Conservation (phyloP, 64 coral and sea anemone genomes). For the Catalaphyllia jardinei region DNA sequence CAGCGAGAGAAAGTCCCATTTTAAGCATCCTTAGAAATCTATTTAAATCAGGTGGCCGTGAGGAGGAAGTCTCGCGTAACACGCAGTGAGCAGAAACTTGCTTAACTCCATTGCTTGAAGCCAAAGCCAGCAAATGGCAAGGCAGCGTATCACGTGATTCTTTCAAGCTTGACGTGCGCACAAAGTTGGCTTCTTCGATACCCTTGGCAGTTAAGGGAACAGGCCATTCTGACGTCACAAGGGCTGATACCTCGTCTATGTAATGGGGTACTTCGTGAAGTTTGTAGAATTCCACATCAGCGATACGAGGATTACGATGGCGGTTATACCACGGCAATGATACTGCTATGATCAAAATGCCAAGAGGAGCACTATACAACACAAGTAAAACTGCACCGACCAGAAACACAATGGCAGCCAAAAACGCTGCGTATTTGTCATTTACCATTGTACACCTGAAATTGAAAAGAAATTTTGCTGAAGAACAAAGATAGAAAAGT, state of each 20-base stretch:
- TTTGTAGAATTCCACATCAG: slow-evolving; percentile 24
- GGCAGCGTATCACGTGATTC: slow-evolving; percentile 68
- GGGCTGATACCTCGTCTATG: slow-evolving; percentile 14
- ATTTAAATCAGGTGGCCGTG: background rate
- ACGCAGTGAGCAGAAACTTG: slow-evolving; percentile 49
- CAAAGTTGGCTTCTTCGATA: slow-evolving; percentile 43
- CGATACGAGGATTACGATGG: background rate
- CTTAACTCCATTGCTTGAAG: background rate
- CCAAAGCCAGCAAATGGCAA: slow-evolving; percentile 64
- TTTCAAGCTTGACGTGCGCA: slow-evolving; percentile 57
- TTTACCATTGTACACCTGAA: background rate
- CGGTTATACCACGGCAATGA: slow-evolving; percentile 1
- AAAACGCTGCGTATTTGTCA: background rate
- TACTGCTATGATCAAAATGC: slow-evolving; percentile 9
- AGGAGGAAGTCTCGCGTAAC: background rate
- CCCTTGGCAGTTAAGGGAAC: slow-evolving; percentile 45
- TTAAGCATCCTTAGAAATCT: slow-evolving; percentile 59
- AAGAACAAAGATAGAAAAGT: background rate
- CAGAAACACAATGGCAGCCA: background rate
- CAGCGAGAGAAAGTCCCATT: slow-evolving; percentile 34
- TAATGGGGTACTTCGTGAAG: slow-evolving; percentile 50
- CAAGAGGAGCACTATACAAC: background rate
- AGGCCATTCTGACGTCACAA: slow-evolving; percentile 63
- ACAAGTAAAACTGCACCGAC: background rate
- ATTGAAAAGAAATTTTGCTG: background rate